Base-by-base conservation (phyloP, 2,797 vertebrate genomes). In the Siniperca undulata region DNA sequence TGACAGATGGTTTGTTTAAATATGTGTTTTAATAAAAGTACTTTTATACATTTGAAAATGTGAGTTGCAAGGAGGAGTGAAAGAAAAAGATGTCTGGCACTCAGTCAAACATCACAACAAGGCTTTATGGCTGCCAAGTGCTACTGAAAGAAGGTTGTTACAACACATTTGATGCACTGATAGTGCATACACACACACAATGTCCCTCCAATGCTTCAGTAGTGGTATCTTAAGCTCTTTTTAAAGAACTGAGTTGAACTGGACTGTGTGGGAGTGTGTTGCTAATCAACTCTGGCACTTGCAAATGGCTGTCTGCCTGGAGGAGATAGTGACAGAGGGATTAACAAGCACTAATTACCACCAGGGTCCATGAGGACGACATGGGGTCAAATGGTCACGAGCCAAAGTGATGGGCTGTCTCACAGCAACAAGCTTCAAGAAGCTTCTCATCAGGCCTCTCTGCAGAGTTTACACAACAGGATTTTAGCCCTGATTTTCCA, bases 291-390 rank as follows among this genome's bases (percentile, higher is more conserved):
- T 46, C 78, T 83, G 78, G 89, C 84, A 84, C 71, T 82, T 78
- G 72, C 78, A 82, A 88, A 91, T 86, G 86, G 84, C 82, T 16
- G 72, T 58, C 81, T 86, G 83, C 80, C 88, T 80, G 65, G 38
- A 79, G 73, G 72, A 88, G 85, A 91, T 82, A 82, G 83, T 64
- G 85, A 88, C 85, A 77, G 85, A 81, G 78, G 85, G 84, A 88
- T 91, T 85, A 90, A 82, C 84, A 74, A 82, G 86, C 69, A 72
- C 74, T 91, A 84, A 82, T 90, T 92, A 91, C 56, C 78, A 66
- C 44, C 46, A 5, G 44, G 66, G 74, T 70, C 83, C 58, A 6
- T 0, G 27, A 84, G 89, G 78, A 86, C 8, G 52, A 84, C 74
- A 9, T 0, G 50, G 53, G 75, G 84, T 80, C 86, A 77, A 86